These are phyloP conservation scores for Sphaerophoria taeniata DNA, from an alignment of 2,888 invertebrate genomes.

Conservation along the genomic window DNA sequence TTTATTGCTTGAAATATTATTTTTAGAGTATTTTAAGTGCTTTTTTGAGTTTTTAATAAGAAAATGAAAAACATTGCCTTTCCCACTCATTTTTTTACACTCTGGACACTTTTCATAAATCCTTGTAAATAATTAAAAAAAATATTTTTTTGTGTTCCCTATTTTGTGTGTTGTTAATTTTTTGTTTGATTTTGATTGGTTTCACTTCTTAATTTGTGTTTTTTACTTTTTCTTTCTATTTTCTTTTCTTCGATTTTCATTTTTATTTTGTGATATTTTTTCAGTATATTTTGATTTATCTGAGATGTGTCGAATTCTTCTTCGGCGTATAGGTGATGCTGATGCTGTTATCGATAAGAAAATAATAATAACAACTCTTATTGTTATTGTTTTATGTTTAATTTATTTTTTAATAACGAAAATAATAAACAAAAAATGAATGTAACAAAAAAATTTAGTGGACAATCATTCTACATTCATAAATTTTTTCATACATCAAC, in stretches of 20 bases:
- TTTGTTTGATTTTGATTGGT: conserved; percentile 42
- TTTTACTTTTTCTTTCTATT: conserved; percentile 39
- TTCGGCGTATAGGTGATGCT: conserved; percentile 42
- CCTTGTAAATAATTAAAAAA: conserved; percentile 21
- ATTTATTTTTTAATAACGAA: conserved; percentile 47
- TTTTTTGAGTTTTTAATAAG: conserved; percentile 12
- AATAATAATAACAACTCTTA: conserved; percentile 13
- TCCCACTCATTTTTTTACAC: conserved; percentile 19
- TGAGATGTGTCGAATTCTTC: conserved; percentile 47
- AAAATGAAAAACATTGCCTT: conserved; percentile 11
- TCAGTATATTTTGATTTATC: conserved; percentile 75
- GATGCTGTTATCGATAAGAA: conserved; percentile 32
- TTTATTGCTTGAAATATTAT: conserved; percentile 38
- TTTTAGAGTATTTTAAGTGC: conserved; percentile 23
- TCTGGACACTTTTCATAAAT: conserved; percentile 30
- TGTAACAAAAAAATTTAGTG: conserved; percentile 45
- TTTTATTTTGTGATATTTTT: conserved; percentile 30
- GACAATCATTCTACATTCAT: conserved; percentile 63
- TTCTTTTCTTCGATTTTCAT: conserved; percentile 55
- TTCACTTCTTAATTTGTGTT: conserved; percentile 26
- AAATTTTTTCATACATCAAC: conserved; percentile 44
- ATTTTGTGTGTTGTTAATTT: conserved; percentile 19
- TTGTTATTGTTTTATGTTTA: not conserved
- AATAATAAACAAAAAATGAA: conserved; percentile 30
- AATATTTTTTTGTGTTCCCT: conserved; percentile 4